phyloP scores from a whole-genome alignment of 2,113 vertebrate species.

The Zosterops pallidus region DNA sequence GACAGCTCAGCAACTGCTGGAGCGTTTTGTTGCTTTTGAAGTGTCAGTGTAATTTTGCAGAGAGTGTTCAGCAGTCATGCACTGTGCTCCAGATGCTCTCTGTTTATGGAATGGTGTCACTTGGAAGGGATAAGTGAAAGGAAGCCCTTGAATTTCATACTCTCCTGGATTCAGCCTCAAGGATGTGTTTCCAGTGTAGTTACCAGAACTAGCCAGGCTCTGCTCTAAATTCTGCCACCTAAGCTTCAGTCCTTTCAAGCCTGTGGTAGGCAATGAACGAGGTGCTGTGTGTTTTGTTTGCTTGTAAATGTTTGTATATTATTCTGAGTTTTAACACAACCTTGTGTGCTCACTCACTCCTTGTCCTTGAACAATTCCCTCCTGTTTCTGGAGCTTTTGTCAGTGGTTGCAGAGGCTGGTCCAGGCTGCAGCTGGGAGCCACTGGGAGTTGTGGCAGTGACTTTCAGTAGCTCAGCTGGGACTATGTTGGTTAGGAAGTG shows the following conservation, averaged over 20 bases:
- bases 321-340: not conserved
- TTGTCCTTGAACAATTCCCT: not conserved
- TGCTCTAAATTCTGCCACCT: not conserved
- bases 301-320: not conserved
- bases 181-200: not conserved
- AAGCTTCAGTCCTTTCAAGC: not conserved
- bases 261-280: not conserved
- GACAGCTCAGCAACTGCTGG: not conserved
- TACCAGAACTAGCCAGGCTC: not conserved
- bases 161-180: not conserved
- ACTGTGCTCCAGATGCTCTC: not conserved
- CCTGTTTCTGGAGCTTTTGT: not conserved
- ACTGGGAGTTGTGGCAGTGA: accelerated
- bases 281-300: not conserved
- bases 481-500: not conserved
- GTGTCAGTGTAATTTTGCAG: slow-evolving; percentile 11
- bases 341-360: not conserved
- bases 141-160: not conserved
- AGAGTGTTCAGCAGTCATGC: not conserved
- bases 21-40: not conserved
- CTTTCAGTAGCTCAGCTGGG: not conserved
- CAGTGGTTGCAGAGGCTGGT: not conserved
- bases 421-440: not conserved
- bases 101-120: not conserved
- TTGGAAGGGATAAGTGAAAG: not conserved